Base-by-base conservation (phyloP, 2,888 invertebrate genomes). In the Chorisops tibialis region DNA sequence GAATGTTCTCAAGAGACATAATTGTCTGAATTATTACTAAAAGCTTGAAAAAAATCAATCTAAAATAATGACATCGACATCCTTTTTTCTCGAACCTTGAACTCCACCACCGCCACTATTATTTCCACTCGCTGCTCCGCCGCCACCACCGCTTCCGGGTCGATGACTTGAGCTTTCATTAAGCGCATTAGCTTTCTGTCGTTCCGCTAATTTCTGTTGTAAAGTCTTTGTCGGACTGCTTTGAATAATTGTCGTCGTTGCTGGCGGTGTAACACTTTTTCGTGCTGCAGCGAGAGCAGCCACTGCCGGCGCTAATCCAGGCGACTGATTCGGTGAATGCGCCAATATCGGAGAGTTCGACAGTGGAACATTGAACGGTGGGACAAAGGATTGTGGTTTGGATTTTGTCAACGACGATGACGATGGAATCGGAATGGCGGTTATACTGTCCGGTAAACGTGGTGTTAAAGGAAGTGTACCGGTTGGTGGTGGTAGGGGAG, bases 161-260 rank as follows among this genome's bases (percentile, higher is more conserved):
- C n/a, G 19, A 18, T 43, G 30, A 12, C 65, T 64, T 30, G 66
- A 67, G 52, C 64, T 68, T 45, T 70, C 70, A 52, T 63, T 63
- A n/a, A 65, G 54, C 37, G 66, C 66, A 66, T 68, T 70, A 0
- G 72, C 71, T 47, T 72, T 72, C 70, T 87, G 86, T 66, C 86
- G 83, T 63, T 87, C 87, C 0, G 86, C 87, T 60, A 87, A 73
- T 73, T 86, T 87, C 71, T 87, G 86, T 70, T 87, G 87, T 61
- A 87, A 72, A 0, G 87, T 87, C 76, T 87, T 87, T 0, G 83
- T 83, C 1, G 85, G 82, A 68, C 82, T 83, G 1, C 78, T 75
- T 70, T 80, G 81, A 66, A 66, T 1, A 6, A 56, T 16, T 14
- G 54, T 24, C 43, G 35, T 30, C 9, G 22, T 16, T 11, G 19